A percentile compares a stretch with the other conserved stretches of the same genome.
Evolutionary conservation across 92 coral and sea anemone genomes (phyloP).

Genomic region (Plumapathes pennacea): DNA sequence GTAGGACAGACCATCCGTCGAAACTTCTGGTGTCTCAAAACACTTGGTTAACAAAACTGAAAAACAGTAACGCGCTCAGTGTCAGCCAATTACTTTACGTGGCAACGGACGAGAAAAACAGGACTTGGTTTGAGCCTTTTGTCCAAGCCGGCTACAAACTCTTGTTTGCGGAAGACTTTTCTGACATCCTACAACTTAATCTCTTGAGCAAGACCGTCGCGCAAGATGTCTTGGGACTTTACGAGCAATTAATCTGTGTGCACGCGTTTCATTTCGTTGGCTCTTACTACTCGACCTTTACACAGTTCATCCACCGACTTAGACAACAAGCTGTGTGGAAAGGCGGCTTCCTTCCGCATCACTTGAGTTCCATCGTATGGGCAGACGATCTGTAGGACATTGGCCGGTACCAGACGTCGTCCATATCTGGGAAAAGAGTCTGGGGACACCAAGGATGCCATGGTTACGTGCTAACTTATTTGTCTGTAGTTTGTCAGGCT

Average conservation of each 20-base stretch:
- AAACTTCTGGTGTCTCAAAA: conserved; percentile 48
- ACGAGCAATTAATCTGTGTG: conserved; percentile 88
- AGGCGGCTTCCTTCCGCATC: conserved; percentile 41
- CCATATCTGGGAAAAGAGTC: too few relatives aligned
- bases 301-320: conserved; percentile 67
- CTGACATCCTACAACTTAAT: conserved; percentile 1
- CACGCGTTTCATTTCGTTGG: conserved; percentile 74
- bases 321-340: conserved; percentile 68
- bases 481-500: too few relatives aligned
- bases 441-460: too few relatives aligned
- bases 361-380: conserved; percentile 29
- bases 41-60: conserved; percentile 54
- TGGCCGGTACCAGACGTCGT: too few relatives aligned
- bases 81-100: conserved; percentile 71
- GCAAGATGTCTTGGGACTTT: conserved; percentile 78
- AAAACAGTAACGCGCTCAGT: conserved; percentile 39
- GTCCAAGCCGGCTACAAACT: conserved; percentile 72
- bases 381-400: too few relatives aligned
- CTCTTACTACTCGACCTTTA: conserved; percentile 90
- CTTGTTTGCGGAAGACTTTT: conserved; percentile 70
- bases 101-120: conserved; percentile 87
- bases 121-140: conserved; percentile 83
- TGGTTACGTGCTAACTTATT: too few relatives aligned
- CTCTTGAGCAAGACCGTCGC: neutral
- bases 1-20: conserved; percentile 82